A percentile compares a stretch with the other conserved stretches of the same genome.
Conservation (phyloP, 1,140 invertebrate species). For the Mycetomoellerius zeteki region DNA sequence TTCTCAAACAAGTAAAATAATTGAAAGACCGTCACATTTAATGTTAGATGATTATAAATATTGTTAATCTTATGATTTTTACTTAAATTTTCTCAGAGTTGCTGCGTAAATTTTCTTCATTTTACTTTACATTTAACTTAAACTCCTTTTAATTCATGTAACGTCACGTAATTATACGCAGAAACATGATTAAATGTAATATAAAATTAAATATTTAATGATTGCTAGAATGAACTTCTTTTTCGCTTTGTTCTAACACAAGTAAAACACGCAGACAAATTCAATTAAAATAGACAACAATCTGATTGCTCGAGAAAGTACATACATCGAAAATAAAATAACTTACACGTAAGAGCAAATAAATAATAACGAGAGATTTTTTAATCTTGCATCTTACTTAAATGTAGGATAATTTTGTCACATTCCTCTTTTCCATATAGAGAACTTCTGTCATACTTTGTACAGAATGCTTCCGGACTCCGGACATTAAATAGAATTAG, state of each 20-base stretch:
- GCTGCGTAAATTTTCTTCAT: neutral
- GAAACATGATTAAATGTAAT: neutral
- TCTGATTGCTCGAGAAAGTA: neutral
- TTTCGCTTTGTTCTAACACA: neutral
- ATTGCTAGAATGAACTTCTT: neutral
- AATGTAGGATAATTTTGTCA: neutral
- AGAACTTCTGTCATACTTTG: neutral
- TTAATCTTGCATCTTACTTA: conserved; percentile 3
- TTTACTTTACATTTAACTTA: neutral
- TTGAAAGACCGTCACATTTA: neutral
- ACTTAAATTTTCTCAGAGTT: neutral
- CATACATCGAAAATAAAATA: neutral
- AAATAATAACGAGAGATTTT: neutral
- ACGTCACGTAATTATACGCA: neutral
- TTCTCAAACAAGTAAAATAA: neutral
- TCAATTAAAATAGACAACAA: neutral
- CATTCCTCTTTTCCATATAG: neutral
- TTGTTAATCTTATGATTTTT: neutral
- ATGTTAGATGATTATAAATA: too few relatives aligned
- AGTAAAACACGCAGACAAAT: neutral
- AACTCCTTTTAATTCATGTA: neutral
- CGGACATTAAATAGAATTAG: neutral
- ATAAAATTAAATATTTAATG: conserved; percentile 20
- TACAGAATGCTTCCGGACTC: neutral
- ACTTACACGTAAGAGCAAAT: neutral